These are phyloP conservation scores for Plectus sambesii DNA, from an alignment of 1,140 invertebrate species.

Conservation along the genomic window DNA sequence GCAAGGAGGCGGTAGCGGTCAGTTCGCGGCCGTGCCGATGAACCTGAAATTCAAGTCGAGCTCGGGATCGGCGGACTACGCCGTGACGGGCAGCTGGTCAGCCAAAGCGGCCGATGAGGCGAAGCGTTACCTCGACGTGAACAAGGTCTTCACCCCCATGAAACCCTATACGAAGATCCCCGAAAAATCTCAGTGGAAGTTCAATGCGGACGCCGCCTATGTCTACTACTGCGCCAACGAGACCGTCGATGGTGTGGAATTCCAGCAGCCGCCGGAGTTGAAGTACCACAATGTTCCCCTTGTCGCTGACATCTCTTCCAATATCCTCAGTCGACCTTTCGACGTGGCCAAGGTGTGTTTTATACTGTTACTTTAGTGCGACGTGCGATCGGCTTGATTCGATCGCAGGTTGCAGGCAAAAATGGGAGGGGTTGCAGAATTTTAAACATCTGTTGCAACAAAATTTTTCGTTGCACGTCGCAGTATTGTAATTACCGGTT, in stretches of 20 bases:
- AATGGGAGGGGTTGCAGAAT: too few relatives aligned
- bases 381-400: too few relatives aligned
- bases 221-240: constrained; percentile 95
- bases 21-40: constrained; percentile 80
- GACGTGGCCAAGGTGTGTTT: constrained; percentile 72
- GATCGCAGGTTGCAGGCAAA: too few relatives aligned
- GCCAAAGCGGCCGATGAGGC: constrained; percentile 87
- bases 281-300: constrained; percentile 67
- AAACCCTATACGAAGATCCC: constrained; percentile 47
- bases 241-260: constrained; percentile 91
- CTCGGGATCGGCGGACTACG: constrained; percentile 55
- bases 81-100: constrained; percentile 73
- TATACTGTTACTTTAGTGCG: too few relatives aligned
- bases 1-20: constrained; percentile 84
- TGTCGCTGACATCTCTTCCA: constrained; percentile 93
- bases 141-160: constrained; percentile 53
- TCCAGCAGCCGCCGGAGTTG: constrained; percentile 64
- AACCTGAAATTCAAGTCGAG: constrained; percentile 72
- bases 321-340: constrained; percentile 72
- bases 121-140: constrained; percentile 78
- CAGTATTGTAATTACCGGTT: too few relatives aligned
- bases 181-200: constrained; percentile 58
- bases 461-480: too few relatives aligned
- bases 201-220: constrained; percentile 82
- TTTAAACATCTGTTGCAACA: too few relatives aligned